Conservation (phyloP, 2,797 vertebrate species). For the Sternarchorhynchus goeldii region DNA sequence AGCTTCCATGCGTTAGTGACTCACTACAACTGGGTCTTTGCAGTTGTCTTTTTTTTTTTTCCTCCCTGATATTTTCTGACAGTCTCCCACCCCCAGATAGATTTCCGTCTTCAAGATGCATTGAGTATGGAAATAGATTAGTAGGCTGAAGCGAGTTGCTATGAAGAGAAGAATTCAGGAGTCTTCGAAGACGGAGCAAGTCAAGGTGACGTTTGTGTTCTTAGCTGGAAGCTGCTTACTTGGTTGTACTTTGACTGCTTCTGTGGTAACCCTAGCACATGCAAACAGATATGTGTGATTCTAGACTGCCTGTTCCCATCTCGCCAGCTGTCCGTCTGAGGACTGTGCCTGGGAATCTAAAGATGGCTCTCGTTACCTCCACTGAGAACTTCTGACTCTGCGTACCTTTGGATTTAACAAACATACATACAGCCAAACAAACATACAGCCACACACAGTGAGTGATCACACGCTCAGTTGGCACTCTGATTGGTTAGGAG, state of each 20-base stretch:
- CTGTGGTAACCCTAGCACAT: constrained; percentile 57
- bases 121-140: constrained; percentile 39
- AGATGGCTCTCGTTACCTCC: constrained; percentile 12
- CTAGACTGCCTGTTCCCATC: constrained; percentile 64
- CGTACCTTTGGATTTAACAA: neutral
- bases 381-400: neutral
- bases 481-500: neutral
- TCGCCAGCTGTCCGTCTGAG: constrained; percentile 64
- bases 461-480: neutral
- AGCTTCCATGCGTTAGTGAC: constrained; percentile 19
- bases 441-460: neutral
- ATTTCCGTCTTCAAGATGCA: neutral
- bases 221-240: constrained; percentile 56
- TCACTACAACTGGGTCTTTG: constrained; percentile 27
- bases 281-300: constrained; percentile 68
- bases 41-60: constrained; percentile 28
- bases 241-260: constrained; percentile 55
- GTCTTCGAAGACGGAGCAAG: constrained; percentile 1
- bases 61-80: constrained; percentile 11
- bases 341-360: constrained; percentile 52
- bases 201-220: constrained; percentile 35
- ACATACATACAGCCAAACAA: neutral
- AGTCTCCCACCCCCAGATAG: neutral
- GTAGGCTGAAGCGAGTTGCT: constrained; percentile 27
- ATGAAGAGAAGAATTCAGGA: constrained; percentile 9